These are phyloP conservation scores for Myotis pilosus DNA, from an alignment of 2,797 vertebrate species.

Conservation along the genomic window DNA sequence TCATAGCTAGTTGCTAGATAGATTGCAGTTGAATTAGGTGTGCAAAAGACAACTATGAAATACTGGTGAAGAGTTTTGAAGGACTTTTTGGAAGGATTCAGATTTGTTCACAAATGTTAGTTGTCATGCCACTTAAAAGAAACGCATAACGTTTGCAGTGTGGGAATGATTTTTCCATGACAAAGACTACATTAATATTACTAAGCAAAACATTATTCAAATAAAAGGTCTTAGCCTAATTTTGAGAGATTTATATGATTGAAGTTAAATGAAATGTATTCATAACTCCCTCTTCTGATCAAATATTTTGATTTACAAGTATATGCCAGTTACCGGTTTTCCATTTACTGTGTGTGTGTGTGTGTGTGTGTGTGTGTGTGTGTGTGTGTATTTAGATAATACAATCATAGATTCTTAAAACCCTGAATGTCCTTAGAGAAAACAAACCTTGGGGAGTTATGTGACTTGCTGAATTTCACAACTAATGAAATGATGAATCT, in stretches of 20 bases:
- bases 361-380: background rate
- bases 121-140: background rate
- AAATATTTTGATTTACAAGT: background rate
- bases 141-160: background rate
- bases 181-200: background rate
- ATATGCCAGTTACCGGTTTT: background rate
- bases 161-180: background rate
- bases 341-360: background rate
- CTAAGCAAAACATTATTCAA: background rate
- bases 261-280: conserved; percentile 6
- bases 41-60: background rate
- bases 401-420: background rate
- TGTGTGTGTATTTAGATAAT: background rate
- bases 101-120: conserved; percentile 20
- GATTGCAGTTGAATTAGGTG: background rate
- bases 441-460: background rate
- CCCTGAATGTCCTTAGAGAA: background rate
- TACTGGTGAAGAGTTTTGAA: background rate
- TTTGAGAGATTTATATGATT: background rate
- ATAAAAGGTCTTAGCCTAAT: background rate
- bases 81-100: background rate
- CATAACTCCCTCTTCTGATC: background rate
- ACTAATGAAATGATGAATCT: background rate
- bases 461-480: conserved; percentile 12
- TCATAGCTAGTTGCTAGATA: background rate